These are phyloP conservation scores for Anomalospiza imberbis DNA, from an alignment of 2,797 vertebrate genomes.

Conservation along the genomic window DNA sequence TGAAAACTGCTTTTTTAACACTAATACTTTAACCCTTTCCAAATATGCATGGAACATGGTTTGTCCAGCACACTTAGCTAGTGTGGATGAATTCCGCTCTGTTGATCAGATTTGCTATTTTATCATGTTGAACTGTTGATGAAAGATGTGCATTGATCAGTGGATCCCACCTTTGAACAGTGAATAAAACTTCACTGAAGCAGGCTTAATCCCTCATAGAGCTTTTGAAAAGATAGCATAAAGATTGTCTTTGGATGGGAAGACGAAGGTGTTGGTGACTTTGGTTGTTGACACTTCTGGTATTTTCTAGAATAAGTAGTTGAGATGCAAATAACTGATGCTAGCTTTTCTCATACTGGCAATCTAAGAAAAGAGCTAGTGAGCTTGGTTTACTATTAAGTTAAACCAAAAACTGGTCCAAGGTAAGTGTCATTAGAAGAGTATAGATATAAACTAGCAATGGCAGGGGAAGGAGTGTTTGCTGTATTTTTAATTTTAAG, in stretches of 20 bases:
- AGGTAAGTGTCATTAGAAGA: conserved; percentile 57
- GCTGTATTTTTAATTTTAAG: conserved; percentile 56
- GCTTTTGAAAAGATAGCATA: not conserved
- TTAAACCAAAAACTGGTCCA: conserved; percentile 52
- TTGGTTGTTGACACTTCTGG: conserved; percentile 42
- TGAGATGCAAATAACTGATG: conserved; percentile 58
- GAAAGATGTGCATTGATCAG: conserved; percentile 30
- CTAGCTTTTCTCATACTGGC: conserved; percentile 46
- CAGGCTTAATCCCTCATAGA: conserved; percentile 32
- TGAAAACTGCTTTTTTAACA: conserved; percentile 77
- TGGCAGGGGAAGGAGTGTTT: conserved; percentile 47
- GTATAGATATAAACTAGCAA: conserved; percentile 47
- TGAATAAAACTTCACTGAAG: conserved; percentile 21
- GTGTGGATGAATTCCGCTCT: conserved; percentile 46
- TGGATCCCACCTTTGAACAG: conserved; percentile 28
- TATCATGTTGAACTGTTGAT: conserved; percentile 40
- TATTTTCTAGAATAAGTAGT: conserved; percentile 58
- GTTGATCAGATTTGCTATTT: conserved; percentile 19
- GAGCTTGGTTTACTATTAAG: conserved; percentile 41
- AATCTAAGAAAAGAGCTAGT: conserved; percentile 40
- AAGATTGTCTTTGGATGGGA: conserved; percentile 36
- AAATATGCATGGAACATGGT: conserved; percentile 51
- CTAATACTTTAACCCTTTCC: conserved; percentile 73
- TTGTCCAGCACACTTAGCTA: conserved; percentile 42
- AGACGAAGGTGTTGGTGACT: conserved; percentile 18